Evolutionary conservation across 2,113 vertebrate genomes (phyloP).

Genomic region (Periophthalmus modestus): DNA sequence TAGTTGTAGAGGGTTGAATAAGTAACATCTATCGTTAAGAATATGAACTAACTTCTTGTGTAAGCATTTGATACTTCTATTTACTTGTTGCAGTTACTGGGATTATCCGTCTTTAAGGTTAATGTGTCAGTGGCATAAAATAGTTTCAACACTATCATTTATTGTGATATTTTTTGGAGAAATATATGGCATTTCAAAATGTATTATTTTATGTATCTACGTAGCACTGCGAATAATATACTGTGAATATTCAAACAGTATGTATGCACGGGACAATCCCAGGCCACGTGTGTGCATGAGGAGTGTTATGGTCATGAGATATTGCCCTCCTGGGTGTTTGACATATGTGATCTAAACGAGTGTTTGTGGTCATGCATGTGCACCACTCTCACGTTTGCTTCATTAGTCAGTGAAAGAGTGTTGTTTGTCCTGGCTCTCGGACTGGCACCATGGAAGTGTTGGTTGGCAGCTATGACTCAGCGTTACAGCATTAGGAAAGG

Average conservation of each 20-base stretch:
- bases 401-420: constrained; percentile 62
- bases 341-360: constrained; percentile 29
- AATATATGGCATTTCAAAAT: no score
- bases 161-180: no score
- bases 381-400: constrained; percentile 50
- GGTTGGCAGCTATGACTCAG: constrained; percentile 78
- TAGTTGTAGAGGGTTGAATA: no score
- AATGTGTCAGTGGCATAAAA: no score
- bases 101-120: no score
- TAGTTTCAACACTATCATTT: no score
- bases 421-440: constrained; percentile 72
- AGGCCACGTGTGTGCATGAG: background rate
- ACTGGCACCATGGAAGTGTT: constrained; percentile 69
- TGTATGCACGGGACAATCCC: constrained; percentile 15
- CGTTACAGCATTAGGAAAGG: constrained; percentile 64
- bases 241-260: background rate
- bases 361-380: constrained; percentile 39
- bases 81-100: no score
- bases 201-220: no score
- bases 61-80: no score
- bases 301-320: constrained; percentile 4
- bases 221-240: background rate
- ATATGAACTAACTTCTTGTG: no score
- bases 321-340: constrained; percentile 17
- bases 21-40: no score